Percentiles rank a stretch among this genome's conserved stretches.
phyloP scores from a whole-genome alignment of 2,113 vertebrate species.

The Chrysochloris asiatica region DNA sequence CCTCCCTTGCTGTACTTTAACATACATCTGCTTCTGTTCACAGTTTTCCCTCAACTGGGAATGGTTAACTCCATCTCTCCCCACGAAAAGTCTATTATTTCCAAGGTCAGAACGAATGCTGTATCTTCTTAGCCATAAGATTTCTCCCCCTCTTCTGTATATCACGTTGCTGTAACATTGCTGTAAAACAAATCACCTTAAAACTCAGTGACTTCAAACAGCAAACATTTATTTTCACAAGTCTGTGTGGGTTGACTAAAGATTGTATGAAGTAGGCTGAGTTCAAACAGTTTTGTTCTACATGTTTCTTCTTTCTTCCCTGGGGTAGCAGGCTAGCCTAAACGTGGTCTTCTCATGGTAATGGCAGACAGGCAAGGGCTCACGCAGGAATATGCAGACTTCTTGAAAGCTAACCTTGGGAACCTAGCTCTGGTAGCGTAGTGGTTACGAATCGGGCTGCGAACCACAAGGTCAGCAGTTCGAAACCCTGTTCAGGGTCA shows the following conservation, averaged over 20 bases:
- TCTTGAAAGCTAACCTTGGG: not conserved
- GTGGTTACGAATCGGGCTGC: too few relatives aligned
- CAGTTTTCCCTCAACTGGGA: not conserved
- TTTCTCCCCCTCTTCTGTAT: not conserved
- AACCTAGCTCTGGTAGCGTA: too few relatives aligned
- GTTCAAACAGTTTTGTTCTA: not conserved
- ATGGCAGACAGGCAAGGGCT: not conserved
- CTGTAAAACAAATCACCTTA: not conserved
- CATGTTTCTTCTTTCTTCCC: not conserved
- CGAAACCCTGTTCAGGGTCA: too few relatives aligned
- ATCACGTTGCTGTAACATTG: not conserved
- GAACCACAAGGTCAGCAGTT: too few relatives aligned
- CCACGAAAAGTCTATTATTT: not conserved
- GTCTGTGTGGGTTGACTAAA: not conserved
- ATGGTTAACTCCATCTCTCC: not conserved
- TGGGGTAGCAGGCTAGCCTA: not conserved
- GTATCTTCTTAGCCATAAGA: not conserved
- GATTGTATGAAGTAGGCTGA: not conserved
- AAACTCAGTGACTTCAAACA: not conserved
- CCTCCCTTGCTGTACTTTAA: not conserved
- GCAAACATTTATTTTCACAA: not conserved
- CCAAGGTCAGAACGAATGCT: not conserved
- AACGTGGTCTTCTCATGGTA: not conserved
- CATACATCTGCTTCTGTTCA: not conserved
- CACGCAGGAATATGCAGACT: not conserved